Evolutionary conservation across 2,113 vertebrate species (phyloP).

Genomic region (Ptyas mucosa): DNA sequence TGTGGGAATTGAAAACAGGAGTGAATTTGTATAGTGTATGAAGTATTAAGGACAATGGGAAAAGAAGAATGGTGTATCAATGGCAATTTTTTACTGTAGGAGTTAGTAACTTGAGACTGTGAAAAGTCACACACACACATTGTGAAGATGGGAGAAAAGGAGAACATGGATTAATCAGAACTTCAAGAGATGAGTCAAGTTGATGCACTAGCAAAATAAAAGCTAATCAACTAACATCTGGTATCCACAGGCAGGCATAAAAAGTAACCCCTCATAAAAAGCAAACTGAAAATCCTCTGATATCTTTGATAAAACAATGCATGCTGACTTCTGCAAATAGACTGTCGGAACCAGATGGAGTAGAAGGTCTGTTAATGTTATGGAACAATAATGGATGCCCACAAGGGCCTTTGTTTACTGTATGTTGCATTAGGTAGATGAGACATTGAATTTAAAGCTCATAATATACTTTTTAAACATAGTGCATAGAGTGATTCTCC

Average conservation of each 20-base stretch:
- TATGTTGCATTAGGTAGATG: neutral
- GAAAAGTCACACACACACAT: neutral
- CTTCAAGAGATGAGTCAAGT: neutral
- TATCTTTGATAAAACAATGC: neutral
- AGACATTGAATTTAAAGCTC: neutral
- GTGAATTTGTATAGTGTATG: neutral
- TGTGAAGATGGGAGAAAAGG: neutral
- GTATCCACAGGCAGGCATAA: slow-evolving; percentile 10
- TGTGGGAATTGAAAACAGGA: neutral
- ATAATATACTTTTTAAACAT: neutral
- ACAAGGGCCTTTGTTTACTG: neutral
- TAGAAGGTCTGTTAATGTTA: slow-evolving; percentile 2
- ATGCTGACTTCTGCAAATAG: slow-evolving; percentile 20
- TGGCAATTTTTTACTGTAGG: neutral
- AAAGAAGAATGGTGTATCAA: neutral
- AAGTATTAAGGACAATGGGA: neutral
- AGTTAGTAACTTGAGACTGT: neutral
- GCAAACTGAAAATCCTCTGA: neutral
- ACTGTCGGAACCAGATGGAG: slow-evolving; percentile 11
- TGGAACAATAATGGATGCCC: slow-evolving; percentile 3
- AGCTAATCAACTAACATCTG: slow-evolving; percentile 16
- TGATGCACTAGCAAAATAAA: neutral
- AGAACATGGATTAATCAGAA: neutral
- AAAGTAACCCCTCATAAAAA: neutral
- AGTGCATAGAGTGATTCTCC: neutral